Conservation (phyloP, 2,113 vertebrate species). For the Chamaea fasciata region DNA sequence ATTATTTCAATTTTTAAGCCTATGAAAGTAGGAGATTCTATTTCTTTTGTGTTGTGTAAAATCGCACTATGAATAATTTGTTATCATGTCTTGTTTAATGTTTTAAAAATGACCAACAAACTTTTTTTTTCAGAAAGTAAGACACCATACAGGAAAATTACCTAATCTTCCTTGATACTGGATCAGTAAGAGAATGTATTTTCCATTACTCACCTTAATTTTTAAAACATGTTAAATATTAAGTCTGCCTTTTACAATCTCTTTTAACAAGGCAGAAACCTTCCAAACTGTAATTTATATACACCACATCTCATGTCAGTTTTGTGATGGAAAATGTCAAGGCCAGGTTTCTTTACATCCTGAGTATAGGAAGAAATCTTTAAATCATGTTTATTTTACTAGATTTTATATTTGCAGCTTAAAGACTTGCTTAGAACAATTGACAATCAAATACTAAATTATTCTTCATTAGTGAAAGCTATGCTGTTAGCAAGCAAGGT, state of each 20-base stretch:
- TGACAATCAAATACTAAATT: neutral
- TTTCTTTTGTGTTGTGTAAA: neutral
- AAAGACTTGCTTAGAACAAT: neutral
- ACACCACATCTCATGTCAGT: rapidly evolving
- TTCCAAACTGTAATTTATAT: neutral
- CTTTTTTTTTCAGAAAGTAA: neutral
- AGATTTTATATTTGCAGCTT: neutral
- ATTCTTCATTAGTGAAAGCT: neutral
- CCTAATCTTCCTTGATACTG: neutral
- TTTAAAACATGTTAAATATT: neutral
- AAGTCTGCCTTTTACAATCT: neutral
- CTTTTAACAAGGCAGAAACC: neutral
- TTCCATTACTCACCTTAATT: neutral
- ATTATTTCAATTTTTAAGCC: neutral
- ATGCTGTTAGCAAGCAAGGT: neutral
- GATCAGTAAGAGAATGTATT: neutral
- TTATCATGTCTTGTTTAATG: neutral
- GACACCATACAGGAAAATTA: neutral
- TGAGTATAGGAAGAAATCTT: neutral
- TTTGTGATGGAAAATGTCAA: neutral
- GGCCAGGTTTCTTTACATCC: neutral
- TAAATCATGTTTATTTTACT: neutral
- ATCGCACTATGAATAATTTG: neutral
- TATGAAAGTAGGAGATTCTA: neutral
- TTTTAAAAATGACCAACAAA: neutral